Percentiles rank a stretch among this genome's conserved stretches.
These are phyloP conservation scores for Gambelia wislizenii DNA, from an alignment of 2,797 vertebrate species.

Conservation along the genomic window DNA sequence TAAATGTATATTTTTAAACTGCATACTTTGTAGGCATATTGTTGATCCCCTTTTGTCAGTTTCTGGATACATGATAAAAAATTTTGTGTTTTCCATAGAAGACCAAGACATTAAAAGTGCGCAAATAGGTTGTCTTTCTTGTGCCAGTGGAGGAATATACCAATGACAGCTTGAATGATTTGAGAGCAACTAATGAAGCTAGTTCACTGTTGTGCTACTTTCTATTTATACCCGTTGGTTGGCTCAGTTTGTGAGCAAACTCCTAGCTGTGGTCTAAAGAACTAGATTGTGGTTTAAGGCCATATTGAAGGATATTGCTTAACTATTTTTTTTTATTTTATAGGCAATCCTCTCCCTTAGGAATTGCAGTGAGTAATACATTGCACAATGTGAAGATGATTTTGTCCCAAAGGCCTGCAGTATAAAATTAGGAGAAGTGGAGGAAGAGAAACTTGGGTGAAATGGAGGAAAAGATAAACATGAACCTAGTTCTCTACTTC, in stretches of 20 bases:
- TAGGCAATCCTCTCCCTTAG: not conserved
- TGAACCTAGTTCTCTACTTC: not conserved
- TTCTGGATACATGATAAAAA: not conserved
- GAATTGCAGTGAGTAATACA: not conserved
- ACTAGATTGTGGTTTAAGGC: not conserved
- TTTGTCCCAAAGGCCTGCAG: not conserved
- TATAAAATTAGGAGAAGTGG: not conserved
- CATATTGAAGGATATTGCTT: not conserved
- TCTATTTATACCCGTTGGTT: not conserved
- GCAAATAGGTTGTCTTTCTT: not conserved
- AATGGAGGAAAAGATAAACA: not conserved
- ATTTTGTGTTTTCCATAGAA: not conserved
- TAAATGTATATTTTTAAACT: not conserved
- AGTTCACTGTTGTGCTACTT: not conserved
- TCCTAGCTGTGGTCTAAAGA: not conserved
- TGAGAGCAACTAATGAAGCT: not conserved
- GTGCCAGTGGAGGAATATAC: not conserved
- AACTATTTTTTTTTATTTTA: conserved; percentile 7
- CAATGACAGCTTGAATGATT: not conserved
- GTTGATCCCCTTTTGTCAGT: not conserved
- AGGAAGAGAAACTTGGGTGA: not conserved
- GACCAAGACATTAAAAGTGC: conserved; percentile 8
- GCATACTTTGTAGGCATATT: not conserved
- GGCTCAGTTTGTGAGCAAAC: not conserved
- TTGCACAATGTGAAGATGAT: not conserved